Percentiles rank a stretch among this genome's conserved stretches.
phyloP scores from a whole-genome alignment of 2,797 vertebrate species.

The Chaetodon trifasciatus region DNA sequence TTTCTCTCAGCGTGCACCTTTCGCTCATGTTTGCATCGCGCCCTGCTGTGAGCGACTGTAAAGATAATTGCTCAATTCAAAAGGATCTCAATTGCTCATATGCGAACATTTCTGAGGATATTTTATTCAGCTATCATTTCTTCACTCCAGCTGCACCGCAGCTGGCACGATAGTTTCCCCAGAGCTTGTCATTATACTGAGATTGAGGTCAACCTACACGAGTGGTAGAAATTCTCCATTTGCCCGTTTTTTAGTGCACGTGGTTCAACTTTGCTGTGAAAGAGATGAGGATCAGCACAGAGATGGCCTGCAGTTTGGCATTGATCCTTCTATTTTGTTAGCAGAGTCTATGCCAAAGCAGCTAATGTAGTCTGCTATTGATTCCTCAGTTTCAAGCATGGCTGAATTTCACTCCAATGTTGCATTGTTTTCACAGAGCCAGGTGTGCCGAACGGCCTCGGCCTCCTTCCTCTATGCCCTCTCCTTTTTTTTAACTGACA shows the following conservation, averaged over 20 bases:
- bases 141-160: background rate
- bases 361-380: conserved; percentile 83
- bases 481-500: conserved; percentile 1
- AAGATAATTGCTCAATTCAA: conserved; percentile 51
- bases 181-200: conserved; percentile 14
- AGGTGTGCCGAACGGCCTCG: conserved; percentile 54
- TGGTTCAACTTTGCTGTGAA: conserved; percentile 35
- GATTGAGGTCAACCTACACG: conserved; percentile 54
- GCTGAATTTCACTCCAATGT: conserved; percentile 65
- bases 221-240: conserved; percentile 19
- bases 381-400: conserved; percentile 75
- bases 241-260: conserved; percentile 15
- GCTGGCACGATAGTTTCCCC: conserved; percentile 26
- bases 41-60: conserved; percentile 30
- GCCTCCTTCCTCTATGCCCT: conserved; percentile 27
- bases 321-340: conserved; percentile 75
- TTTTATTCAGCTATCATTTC: conserved; percentile 15
- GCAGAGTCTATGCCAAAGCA: conserved; percentile 76
- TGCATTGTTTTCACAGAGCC: conserved; percentile 68
- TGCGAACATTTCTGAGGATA: conserved; percentile 3
- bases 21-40: conserved; percentile 13
- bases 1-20: conserved; percentile 28
- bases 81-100: conserved; percentile 26
- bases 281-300: conserved; percentile 62
- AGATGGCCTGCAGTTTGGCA: conserved; percentile 72